These are phyloP conservation scores for Scyliorhinus canicula DNA, from an alignment of 2,797 vertebrate genomes.

Conservation along the genomic window DNA sequence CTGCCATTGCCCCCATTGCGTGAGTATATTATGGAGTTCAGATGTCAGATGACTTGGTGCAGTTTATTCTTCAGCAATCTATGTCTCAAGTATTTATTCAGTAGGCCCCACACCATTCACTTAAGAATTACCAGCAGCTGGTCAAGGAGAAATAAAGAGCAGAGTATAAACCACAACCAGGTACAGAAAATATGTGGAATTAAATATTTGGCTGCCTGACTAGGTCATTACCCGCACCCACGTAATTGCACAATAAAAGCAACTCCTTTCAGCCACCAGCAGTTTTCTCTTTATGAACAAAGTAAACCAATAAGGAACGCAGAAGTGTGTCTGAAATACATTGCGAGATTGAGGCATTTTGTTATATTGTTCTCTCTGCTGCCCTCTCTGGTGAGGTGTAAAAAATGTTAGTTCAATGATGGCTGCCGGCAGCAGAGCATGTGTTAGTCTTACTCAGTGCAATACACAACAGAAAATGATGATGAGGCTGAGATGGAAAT, in stretches of 20 bases:
- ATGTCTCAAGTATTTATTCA: conserved; percentile 12
- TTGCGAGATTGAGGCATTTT: not conserved
- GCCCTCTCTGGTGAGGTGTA: not conserved
- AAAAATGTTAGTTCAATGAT: not conserved
- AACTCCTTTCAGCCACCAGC: not conserved
- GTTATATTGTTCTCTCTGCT: not conserved
- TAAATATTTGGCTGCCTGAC: not conserved
- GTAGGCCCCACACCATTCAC: not conserved
- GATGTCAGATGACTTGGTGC: conserved; percentile 17
- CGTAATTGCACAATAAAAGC: not conserved
- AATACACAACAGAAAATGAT: not conserved
- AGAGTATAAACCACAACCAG: not conserved
- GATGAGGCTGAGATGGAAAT: no score
- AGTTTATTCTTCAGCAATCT: conserved; percentile 14
- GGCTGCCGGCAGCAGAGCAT: not conserved
- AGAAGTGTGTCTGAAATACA: not conserved
- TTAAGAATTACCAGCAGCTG: not conserved
- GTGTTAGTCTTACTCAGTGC: not conserved
- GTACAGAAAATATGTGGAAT: not conserved
- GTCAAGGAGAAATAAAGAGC: not conserved
- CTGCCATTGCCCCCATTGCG: not conserved
- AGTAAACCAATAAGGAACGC: not conserved
- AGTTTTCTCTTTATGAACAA: not conserved
- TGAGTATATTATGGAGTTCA: not conserved
- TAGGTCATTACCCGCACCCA: not conserved